Percentiles rank a stretch among this genome's conserved stretches.
phyloP scores from a whole-genome alignment of 2,113 vertebrate species.

The Coregonus clupeaformis region DNA sequence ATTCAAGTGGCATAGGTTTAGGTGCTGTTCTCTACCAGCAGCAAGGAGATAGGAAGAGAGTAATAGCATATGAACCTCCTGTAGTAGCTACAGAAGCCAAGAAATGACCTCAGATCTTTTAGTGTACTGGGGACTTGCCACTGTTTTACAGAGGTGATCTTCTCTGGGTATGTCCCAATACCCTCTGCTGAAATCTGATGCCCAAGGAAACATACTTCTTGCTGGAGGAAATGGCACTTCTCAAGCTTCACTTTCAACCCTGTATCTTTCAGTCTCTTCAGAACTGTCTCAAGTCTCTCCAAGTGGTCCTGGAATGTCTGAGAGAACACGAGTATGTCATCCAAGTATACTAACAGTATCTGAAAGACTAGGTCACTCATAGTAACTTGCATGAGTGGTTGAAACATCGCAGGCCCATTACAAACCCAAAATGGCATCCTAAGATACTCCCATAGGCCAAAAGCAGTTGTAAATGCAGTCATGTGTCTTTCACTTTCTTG shows the following conservation, averaged over 20 bases:
- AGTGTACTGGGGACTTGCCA: neutral
- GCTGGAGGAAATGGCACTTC: slow-evolving; percentile 9
- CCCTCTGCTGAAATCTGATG: slow-evolving; percentile 1
- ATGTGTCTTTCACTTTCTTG: slow-evolving; percentile 7
- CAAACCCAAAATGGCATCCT: slow-evolving; percentile 14
- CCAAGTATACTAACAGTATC: no score
- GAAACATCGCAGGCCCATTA: slow-evolving; percentile 9
- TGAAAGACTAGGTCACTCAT: no score
- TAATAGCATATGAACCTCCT: slow-evolving; percentile 22
- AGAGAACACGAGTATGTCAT: slow-evolving; percentile 17
- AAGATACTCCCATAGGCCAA: slow-evolving; percentile 11
- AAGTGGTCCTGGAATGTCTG: slow-evolving; percentile 2
- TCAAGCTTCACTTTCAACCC: slow-evolving; percentile 19
- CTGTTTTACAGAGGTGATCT: neutral
- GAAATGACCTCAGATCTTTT: slow-evolving; percentile 25
- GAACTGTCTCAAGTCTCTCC: slow-evolving; percentile 12
- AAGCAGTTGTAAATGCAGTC: slow-evolving; percentile 12
- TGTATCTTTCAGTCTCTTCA: slow-evolving; percentile 1
- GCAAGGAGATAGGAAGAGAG: slow-evolving; percentile 3
- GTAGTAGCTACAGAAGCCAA: slow-evolving; percentile 37
- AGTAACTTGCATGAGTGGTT: neutral
- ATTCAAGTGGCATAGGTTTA: slow-evolving; percentile 9
- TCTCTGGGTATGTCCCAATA: neutral
- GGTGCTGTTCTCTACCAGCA: slow-evolving; percentile 17
- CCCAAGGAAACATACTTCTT: no score